Evolutionary conservation across 2,888 invertebrate species (phyloP), one percentile per base, ranked within the genome.

Genomic region (Helobdella robusta): DNA sequence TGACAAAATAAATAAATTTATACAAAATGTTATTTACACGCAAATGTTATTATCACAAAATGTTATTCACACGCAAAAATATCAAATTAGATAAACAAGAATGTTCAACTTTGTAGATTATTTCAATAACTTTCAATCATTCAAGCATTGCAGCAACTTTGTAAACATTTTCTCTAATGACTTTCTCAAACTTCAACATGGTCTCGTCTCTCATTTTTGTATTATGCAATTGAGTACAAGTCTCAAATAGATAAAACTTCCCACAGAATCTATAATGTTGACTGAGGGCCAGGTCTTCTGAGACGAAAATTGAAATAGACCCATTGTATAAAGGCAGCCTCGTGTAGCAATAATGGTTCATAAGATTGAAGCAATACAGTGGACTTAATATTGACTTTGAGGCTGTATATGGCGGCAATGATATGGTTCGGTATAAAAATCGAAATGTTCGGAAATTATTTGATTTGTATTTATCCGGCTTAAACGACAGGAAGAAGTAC

Each of bases 301-400:
- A 44, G 2, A 67, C 66, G 44, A 67, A 67, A 15, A 66, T 23
- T 5, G 65, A 62, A 30, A 44, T 56, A 18, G 30, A 20, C 6
- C 32, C 36, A 2, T 25, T 15, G 2, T 64, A 59, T 35, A 64
- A 59, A 25, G 67, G 66, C 25, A 36, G 34, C 18, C 36, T 50
- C 3, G 61, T 34, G n/a, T 52, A 66, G 59, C 71, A 71, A 54
- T 70, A 71, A 44, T 71, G 71, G 48, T 70, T 70, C 61, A 70
- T 70, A 20, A 70, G 66, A 15, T 67, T 67, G 2, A 70, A 36
- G 44, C 70, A 70, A 18, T 36, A 34, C 0, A 34, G 36, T 0
- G 70, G 70, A 28, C 66, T 65, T 0, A 70, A 40, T n/a, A 66
- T 63, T 5, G 68, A 66, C 56, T 68, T 68, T 0, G 67, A 58